These are phyloP conservation scores for Rhea pennata DNA, from an alignment of 2,113 vertebrate species.

Conservation along the genomic window DNA sequence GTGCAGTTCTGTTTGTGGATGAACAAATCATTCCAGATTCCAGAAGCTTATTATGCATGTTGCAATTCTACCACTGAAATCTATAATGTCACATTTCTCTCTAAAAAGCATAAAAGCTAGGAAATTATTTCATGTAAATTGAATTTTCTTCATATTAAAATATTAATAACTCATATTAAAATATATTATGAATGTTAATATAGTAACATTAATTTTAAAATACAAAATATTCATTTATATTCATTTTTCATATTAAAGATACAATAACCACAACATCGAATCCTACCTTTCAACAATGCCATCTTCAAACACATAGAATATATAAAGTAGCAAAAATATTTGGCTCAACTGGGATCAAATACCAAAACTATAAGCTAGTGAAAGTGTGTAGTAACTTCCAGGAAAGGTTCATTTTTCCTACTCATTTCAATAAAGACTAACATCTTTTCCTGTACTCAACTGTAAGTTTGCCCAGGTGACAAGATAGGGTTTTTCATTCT, in stretches of 20 bases:
- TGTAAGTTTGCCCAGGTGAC: not conserved
- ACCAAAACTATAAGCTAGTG: not conserved
- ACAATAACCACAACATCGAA: not conserved
- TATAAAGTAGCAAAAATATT: not conserved
- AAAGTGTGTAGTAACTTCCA: not conserved
- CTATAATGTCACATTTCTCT: not conserved
- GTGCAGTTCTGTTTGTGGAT: not conserved
- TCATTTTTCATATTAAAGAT: not conserved
- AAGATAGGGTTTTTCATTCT: not conserved
- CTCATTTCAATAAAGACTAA: not conserved
- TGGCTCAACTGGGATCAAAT: not conserved
- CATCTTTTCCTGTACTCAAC: not conserved
- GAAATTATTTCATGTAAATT: not conserved
- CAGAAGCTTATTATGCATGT: slow-evolving; percentile 2
- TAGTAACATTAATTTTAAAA: too few species aligned
- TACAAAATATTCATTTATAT: too few species aligned
- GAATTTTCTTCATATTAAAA: not conserved
- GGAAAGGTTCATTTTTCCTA: not conserved
- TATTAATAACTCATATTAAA: too few species aligned
- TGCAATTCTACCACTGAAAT: not conserved
- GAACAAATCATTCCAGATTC: slow-evolving; percentile 27
- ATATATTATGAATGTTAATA: too few species aligned
- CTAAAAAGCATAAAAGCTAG: not conserved
- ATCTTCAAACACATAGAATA: not conserved
- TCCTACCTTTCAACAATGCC: not conserved